Base-by-base conservation (phyloP, 2,888 invertebrate species). In the Tetanocera ferruginea region DNA sequence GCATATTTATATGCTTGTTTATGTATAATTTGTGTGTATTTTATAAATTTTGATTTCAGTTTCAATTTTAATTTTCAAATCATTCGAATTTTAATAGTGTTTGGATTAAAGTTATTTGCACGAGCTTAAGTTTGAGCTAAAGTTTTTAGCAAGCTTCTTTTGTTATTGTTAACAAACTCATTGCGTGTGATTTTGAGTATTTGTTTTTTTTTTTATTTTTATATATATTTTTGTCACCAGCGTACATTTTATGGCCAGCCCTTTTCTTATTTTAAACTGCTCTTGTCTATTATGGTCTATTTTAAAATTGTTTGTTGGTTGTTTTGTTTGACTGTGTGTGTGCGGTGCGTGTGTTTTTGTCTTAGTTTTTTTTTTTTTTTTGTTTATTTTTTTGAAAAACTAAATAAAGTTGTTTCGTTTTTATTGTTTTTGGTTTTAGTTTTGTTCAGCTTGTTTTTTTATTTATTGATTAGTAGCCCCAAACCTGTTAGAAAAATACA, bases 401-500 rank as follows among this genome's bases (percentile, higher is more conserved):
- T n/a, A n/a, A 34, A 31, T 80, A 23, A 28, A n/a, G 28, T 70
- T 60, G 62, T 79, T 77, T 25, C 17, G n/a, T 76, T 75, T 57
- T 57, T 6, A 28, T 34, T 23, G 4, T 60, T 9, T 28, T 55
- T 64, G 73, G 66, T 76, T 79, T 79, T 73, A 34, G 43, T 79
- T 78, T 73, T 62, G 51, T 78, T 76, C 77, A 64, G 75, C 70
- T 72, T 52, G 23, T 72, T 77, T 76, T 70, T 78, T 78, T 80
- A 23, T n/a, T 84, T 81, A 81, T 83, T 81, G 81, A 87, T 89
- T 90, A 90, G 89, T 89, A 90, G 87, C 87, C 89, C 89, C 89
- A 90, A 87, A 89, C 89, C 89, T 90, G 89, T 89, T 88, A 85
- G 87, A 86, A 78, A 83, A 69, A 81, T 76, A 80, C 79, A 80